Evolutionary conservation across 1,140 invertebrate species (phyloP), one percentile per base, ranked within the genome.

Genomic region (Spodoptera litura): DNA sequence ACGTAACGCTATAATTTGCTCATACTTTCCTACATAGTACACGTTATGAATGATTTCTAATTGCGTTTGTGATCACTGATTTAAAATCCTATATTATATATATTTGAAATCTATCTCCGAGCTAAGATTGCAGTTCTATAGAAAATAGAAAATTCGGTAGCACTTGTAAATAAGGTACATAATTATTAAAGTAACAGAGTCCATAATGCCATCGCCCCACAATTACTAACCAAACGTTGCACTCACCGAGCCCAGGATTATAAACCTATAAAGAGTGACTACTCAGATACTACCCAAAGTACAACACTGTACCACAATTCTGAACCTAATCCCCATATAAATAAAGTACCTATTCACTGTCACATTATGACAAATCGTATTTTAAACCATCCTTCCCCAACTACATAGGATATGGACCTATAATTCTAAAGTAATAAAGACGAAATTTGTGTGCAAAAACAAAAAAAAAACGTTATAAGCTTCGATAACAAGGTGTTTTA

Each of bases 401-500:
- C 9, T 11, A 11, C 35, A 20, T 4, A 64, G 15, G 2, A 20
- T 20, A 11, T 49, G 38, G 15, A 20, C n/a, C 38, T 64, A 49
- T 64, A 25, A 20, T 35, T 0, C 0, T 4, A 9, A 20, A 3
- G 35, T 8, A 44, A 20, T 20, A 49, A 64, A 3, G 15, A 20
- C 4, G 0, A 0, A 4, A 52, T 68, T 68, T 31, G 12, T 68
- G 11, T 27, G 13, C 25, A 25, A 3, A 5, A 27, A 52, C 11
- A 4, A 11, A 13, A 49, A 53, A 68, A 51, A 51, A 11, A 55
- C 10, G 10, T 12, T 52, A 56, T 71, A 56, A 71, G 52, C 5
- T 52, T 13, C n/a, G 55, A 80, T 80, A 76, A 78, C 52, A 77
- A 61, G 31, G 64, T 81, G 76, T 81, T 81, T 78, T 78, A 78